Conservation (phyloP, 2,113 vertebrate genomes). For the Mobula birostris region DNA sequence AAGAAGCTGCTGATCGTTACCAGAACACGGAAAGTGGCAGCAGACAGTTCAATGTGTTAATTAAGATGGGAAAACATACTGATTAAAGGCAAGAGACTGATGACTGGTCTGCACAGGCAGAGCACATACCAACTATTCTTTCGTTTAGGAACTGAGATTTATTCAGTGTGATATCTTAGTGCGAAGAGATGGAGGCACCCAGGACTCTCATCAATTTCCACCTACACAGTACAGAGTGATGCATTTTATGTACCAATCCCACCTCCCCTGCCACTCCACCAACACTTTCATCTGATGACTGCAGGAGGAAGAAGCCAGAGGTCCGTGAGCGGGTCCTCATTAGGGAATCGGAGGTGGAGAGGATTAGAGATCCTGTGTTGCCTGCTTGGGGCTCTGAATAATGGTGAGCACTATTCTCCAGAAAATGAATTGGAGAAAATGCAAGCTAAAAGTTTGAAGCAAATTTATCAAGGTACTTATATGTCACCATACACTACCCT, state of each 20-base stretch:
- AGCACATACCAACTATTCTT: not conserved
- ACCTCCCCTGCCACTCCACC: not conserved
- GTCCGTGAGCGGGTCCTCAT: too few relatives aligned
- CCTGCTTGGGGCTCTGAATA: too few relatives aligned
- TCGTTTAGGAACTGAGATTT: not conserved
- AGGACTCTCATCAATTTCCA: not conserved
- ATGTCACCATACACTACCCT: too few relatives aligned
- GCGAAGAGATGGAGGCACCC: not conserved
- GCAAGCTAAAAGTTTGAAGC: too few relatives aligned
- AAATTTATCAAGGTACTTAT: too few relatives aligned
- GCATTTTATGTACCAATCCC: too few relatives aligned
- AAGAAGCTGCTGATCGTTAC: not conserved
- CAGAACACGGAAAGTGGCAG: not conserved
- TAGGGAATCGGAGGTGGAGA: too few relatives aligned
- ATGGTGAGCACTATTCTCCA: too few relatives aligned
- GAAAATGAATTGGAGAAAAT: too few relatives aligned
- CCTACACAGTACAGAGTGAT: not conserved
- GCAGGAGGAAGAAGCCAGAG: too few relatives aligned
- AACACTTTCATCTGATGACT: not conserved
- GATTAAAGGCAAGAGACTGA: not conserved
- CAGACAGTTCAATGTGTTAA: constrained; percentile 22
- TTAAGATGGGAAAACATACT: constrained; percentile 30
- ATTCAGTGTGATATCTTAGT: not conserved
- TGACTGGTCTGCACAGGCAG: not conserved
- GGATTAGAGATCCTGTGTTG: too few relatives aligned